phyloP scores from a whole-genome alignment of 2,797 vertebrate genomes.

The Girardinus metallicus region DNA sequence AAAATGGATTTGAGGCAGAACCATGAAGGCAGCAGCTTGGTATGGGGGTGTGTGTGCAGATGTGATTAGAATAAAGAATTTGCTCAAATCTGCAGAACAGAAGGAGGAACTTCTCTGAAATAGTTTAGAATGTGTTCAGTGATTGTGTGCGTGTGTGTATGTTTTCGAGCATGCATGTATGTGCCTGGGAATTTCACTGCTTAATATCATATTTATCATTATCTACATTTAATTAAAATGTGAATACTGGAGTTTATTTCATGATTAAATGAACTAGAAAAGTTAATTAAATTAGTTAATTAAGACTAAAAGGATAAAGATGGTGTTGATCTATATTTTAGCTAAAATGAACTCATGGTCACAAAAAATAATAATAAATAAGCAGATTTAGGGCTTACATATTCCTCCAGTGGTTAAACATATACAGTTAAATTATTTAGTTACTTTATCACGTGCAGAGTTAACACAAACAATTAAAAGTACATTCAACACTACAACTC shows the following conservation, averaged over 20 bases:
- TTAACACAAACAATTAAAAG: neutral
- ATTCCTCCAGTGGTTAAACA: neutral
- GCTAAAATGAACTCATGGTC: neutral
- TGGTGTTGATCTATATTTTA: neutral
- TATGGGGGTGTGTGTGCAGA: slow-evolving; percentile 57
- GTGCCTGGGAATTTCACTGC: neutral
- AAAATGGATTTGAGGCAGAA: slow-evolving; percentile 76
- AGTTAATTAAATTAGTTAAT: neutral
- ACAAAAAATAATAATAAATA: neutral
- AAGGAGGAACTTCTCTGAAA: slow-evolving; percentile 43
- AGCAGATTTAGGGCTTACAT: neutral
- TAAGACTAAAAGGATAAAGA: neutral
- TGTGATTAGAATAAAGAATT: slow-evolving; percentile 65
- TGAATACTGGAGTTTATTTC: neutral
- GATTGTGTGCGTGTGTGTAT: neutral
- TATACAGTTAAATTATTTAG: neutral
- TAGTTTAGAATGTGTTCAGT: slow-evolving; percentile 31
- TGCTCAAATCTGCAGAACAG: slow-evolving; percentile 47
- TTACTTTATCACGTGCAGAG: neutral
- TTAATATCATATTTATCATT: neutral
- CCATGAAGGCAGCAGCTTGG: slow-evolving; percentile 54
- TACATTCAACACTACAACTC: too few species aligned
- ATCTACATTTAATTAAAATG: neutral
- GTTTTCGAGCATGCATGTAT: neutral
- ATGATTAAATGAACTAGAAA: neutral